Base-by-base conservation (phyloP, 2,888 invertebrate genomes). In the Agapetus fuscipes region DNA sequence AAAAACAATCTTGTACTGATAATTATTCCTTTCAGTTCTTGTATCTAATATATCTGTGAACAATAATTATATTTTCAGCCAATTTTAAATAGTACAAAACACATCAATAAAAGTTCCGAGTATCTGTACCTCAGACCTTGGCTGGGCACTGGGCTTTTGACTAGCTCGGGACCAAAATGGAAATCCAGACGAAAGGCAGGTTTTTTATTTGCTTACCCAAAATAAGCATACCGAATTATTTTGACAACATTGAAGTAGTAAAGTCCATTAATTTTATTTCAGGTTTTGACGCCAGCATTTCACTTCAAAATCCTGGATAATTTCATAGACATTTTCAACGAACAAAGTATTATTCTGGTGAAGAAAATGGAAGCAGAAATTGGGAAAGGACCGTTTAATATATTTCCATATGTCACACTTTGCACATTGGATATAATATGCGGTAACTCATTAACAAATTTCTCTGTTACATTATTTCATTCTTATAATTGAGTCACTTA, bases 281-380 rank as follows among this genome's bases (percentile, higher is more conserved):
- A 64, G 63, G 66, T 79, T 50, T 57, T 80, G 48, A 80, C 80
- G 1, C 78, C 79, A 12, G 74, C 78, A 3, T 80, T 80, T 56
- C 80, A 80, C 59, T 81, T 80, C 55, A 74, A 75, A 55, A 80
- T 80, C 50, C 63, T 80, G 51, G 73, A 78, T 51, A 78, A 79
- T 53, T 80, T 80, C 51, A 58, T 78, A 34, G 71, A 72, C 43
- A 71, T 80, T 1, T 79, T 80, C 54, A 72, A 73, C 50, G 75
- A 77, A 49, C 76, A 80, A 53, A 66, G 74, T 41, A 58, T 59
- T 1, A 59, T 72, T 25, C 56, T 81, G 51, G 60, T 71, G 1
- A 57, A 66, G 24, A 71, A 70, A 49, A 54, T 80, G 40, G 54
- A 58, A 34, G 48, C 51, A 16, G 64, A 69, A 51, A 47, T 61